Conservation (phyloP, 1,140 invertebrate genomes). For the Epicauta chinensis region DNA sequence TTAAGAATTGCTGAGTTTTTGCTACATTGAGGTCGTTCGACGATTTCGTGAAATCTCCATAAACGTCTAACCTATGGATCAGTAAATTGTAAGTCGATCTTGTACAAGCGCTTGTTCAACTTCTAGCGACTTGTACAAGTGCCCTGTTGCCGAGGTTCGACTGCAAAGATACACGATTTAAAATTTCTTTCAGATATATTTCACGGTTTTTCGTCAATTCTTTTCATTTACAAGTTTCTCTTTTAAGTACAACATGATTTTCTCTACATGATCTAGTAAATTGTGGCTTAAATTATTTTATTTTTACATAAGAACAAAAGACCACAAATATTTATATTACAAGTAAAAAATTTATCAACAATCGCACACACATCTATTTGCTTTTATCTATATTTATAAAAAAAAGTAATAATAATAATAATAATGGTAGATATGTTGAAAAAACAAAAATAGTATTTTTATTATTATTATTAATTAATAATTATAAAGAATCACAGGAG, state of each 20-base stretch:
- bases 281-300: background rate
- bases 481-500: slow-evolving; percentile 6
- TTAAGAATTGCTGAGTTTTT: no score
- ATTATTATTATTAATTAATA: no score
- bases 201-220: background rate
- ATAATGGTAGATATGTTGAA: slow-evolving; percentile 14
- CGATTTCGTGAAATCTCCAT: no score
- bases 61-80: no score
- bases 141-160: no score
- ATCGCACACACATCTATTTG: slow-evolving; percentile 17
- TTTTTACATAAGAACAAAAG: no score
- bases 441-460: background rate
- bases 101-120: no score
- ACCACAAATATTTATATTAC: slow-evolving; percentile 4
- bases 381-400: slow-evolving; percentile 15
- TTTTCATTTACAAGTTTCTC: slow-evolving; percentile 15
- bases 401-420: slow-evolving; percentile 6
- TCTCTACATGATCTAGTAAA: slow-evolving; percentile 19
- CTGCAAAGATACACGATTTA: slow-evolving; percentile 4
- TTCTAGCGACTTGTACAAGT: no score
- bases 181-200: slow-evolving; percentile 20
- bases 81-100: background rate
- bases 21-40: no score
- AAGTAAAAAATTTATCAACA: slow-evolving; percentile 23
- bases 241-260: slow-evolving; percentile 30